Conservation (phyloP, 1,140 invertebrate genomes). For the Drosophila parabipectinata region DNA sequence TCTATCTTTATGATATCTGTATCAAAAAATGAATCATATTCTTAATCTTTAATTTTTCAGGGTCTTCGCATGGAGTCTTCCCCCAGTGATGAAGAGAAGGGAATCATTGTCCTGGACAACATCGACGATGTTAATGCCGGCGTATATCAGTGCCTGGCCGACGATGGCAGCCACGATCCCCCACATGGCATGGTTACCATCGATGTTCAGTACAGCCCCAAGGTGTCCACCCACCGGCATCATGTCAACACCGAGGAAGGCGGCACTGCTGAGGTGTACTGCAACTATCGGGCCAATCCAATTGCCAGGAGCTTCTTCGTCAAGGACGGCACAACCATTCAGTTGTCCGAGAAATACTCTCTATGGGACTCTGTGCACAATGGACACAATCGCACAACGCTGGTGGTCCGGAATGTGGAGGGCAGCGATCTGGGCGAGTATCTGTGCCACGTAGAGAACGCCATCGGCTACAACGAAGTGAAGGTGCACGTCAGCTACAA, state of each 20-base stretch:
- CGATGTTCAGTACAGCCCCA: conserved; percentile 73
- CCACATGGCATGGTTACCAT: conserved; percentile 69
- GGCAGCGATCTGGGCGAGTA: conserved; percentile 72
- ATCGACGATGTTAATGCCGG: conserved; percentile 68
- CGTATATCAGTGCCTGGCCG: conserved; percentile 75
- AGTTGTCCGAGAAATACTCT: conserved; percentile 64
- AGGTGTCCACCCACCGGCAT: conserved; percentile 75
- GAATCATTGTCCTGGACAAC: conserved; percentile 60
- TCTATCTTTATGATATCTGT: too few relatives aligned
- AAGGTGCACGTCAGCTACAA: conserved; percentile 64
- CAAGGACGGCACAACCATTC: conserved; percentile 58
- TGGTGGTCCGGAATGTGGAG: conserved; percentile 59
- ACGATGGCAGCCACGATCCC: conserved; percentile 65
- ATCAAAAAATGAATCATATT: not conserved
- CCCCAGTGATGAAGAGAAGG: conserved; percentile 41
- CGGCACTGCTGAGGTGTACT: conserved; percentile 70
- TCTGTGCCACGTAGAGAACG: conserved; percentile 70
- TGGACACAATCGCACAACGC: conserved; percentile 70
- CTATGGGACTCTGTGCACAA: conserved; percentile 60
- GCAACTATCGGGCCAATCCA: conserved; percentile 74
- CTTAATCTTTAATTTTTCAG: conserved; percentile 21
- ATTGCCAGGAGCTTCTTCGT: conserved; percentile 66
- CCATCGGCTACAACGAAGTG: conserved; percentile 61
- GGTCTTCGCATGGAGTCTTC: conserved; percentile 56
- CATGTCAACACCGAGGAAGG: conserved; percentile 69